phyloP scores from a whole-genome alignment of 1,140 invertebrate species.

The Physella acuta region DNA sequence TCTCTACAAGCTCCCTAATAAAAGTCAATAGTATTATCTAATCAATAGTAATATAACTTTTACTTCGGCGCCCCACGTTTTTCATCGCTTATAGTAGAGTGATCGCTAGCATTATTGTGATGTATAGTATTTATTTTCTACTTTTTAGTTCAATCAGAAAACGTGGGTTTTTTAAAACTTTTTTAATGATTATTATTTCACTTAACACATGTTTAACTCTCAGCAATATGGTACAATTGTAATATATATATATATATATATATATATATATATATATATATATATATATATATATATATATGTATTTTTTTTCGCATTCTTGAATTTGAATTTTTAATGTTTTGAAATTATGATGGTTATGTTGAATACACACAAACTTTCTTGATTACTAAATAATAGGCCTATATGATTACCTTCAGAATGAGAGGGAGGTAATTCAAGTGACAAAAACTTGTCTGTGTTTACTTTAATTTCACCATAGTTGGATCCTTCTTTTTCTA shows the following conservation, averaged over 20 bases:
- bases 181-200: no score
- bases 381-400: background rate
- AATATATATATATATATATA: background rate
- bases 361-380: background rate
- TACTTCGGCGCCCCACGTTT: no score
- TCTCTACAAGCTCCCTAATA: no score
- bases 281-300: background rate
- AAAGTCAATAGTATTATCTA: no score
- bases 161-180: no score
- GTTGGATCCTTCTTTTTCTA: constrained; percentile 37
- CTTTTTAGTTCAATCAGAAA: no score
- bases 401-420: constrained; percentile 47
- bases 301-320: background rate
- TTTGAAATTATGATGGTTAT: background rate
- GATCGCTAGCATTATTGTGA: no score
- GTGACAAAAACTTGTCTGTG: constrained; percentile 52
- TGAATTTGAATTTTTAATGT: background rate
- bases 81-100: no score
- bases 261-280: background rate
- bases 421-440: constrained; percentile 52
- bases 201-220: no score
- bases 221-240: no score
- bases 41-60: no score
- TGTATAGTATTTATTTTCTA: no score
- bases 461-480: constrained; percentile 48